Evolutionary conservation across 2,113 vertebrate species (phyloP), one percentile per base, ranked within the genome.

Genomic region (Dipodomys stephensi): DNA sequence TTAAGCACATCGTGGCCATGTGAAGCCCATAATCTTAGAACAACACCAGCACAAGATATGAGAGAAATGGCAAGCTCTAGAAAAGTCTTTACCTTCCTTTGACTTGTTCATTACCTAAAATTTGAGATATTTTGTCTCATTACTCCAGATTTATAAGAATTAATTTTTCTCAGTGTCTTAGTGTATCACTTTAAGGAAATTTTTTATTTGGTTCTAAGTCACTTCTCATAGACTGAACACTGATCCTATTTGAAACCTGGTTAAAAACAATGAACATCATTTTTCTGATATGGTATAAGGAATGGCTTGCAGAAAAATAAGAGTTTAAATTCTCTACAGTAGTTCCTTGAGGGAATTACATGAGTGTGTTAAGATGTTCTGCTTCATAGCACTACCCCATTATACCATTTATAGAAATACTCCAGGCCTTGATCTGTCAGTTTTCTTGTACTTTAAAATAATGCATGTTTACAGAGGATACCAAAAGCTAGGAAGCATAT

Each of bases 361-460:
- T 97, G 91, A 96, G 96, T 97, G 91, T 90, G 92, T 96, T 94
- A 97, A 97, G 94, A 97, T 98, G 96, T 94, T 98, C 95, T 90
- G 86, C 94, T 98, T 97, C 97, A 98, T 79, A 96, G 93, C 94
- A 95, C 96, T 94, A 72, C 86, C 94, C 90, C 88, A 92, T 80
- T 88, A 69, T 96, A 94, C 95, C 98, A 98, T 97, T 97, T 98
- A 96, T 83, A 94, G 87, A 94, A 92, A 83, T 92, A 97, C 96
- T 96, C 84, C 88, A 97, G 97, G 97, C 97, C 90, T 97, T 97
- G 69, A 73, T 97, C 96, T 98, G 97, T 97, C 96, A 95, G 0
- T 91, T 98, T 89, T 94, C 91, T 91, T 96, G 74, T 97, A 92
- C 96, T 97, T 98, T 96, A 96, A 97, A 96, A 90, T 83, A 76